Evolutionary conservation across 2,888 invertebrate species (phyloP), one percentile per base, ranked within the genome.

Genomic region (Heliconius erato): DNA sequence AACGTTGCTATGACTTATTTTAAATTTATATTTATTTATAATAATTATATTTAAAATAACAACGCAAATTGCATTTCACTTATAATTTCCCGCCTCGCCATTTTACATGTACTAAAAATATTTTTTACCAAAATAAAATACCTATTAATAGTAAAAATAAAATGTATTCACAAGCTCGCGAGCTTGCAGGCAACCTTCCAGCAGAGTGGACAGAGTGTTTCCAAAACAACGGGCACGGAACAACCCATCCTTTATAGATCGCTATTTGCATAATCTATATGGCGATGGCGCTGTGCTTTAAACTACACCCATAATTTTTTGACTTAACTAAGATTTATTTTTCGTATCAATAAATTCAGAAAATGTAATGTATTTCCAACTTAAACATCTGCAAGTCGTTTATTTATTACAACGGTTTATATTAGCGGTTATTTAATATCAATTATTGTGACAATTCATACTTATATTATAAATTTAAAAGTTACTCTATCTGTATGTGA

Each of bases 211-310:
- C 80, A 86, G 87, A 84, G 89, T 86, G 88, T 93, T 93, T 94
- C 93, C 93, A 82, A 91, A 92, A 92, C 93, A 93, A 93, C 88
- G 90, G 86, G 91, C 92, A 86, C 86, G 93, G 92, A 93, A 92
- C 87, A 85, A 83, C 89, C 88, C 88, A 87, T 86, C 88, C 86
- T 87, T 88, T 89, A 89, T 89, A 90, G 89, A 88, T 86, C 86
- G 85, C 86, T 88, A 90, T 91, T 91, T 91, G 89, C 89, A 91
- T 91, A 91, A 88, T 88, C 88, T 82, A 54, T 81, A 28, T 71
- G 65, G 26, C 77, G 67, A 35, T 49, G 54, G 11, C 44, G 44
- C 19, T 26, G 32, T 49, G 44, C 78, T 78, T 49, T 49, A 78
- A 49, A 63, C 76, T 63, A 76, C 63, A 54, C 59, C 35, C 40